These are phyloP conservation scores for Cephus nigrinus DNA, from an alignment of 2,888 invertebrate species.

Conservation along the genomic window DNA sequence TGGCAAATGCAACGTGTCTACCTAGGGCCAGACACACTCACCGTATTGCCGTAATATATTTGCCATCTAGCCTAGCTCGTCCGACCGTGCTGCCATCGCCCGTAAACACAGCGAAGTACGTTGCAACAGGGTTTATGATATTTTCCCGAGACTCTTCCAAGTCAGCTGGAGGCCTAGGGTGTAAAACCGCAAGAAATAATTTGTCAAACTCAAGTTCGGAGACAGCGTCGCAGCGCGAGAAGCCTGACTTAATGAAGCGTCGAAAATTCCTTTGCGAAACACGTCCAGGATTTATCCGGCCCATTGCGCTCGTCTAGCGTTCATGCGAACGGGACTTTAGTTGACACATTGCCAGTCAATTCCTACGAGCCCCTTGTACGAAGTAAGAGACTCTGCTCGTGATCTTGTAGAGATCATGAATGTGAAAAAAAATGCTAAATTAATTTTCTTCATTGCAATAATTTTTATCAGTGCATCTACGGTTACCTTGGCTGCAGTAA, in stretches of 20 bases:
- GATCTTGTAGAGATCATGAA: not conserved
- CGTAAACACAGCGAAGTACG: not conserved
- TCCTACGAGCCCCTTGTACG: not conserved
- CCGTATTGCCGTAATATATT: not conserved
- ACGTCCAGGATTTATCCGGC: slow-evolving; percentile 60
- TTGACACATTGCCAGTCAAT: not conserved
- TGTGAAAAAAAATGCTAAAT: not conserved
- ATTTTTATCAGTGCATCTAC: not conserved
- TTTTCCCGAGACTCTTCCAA: not conserved
- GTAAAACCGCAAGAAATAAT: slow-evolving; percentile 42
- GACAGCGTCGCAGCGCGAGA: slow-evolving; percentile 17
- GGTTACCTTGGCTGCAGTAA: not conserved
- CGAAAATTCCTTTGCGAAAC: slow-evolving; percentile 60
- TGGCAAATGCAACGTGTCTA: not conserved
- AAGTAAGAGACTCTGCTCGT: not conserved
- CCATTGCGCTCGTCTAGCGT: slow-evolving; percentile 44
- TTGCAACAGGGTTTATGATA: not conserved
- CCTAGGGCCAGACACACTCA: not conserved
- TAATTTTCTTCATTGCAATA: not conserved
- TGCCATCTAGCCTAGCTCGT: not conserved
- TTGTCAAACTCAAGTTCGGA: slow-evolving; percentile 53
- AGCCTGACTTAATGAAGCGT: slow-evolving; percentile 59
- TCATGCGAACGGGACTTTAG: not conserved
- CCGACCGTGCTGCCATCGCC: not conserved
- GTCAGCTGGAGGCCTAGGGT: not conserved